Base-by-base conservation (phyloP, 2,888 invertebrate genomes). In the Acanthoscelides obtectus region DNA sequence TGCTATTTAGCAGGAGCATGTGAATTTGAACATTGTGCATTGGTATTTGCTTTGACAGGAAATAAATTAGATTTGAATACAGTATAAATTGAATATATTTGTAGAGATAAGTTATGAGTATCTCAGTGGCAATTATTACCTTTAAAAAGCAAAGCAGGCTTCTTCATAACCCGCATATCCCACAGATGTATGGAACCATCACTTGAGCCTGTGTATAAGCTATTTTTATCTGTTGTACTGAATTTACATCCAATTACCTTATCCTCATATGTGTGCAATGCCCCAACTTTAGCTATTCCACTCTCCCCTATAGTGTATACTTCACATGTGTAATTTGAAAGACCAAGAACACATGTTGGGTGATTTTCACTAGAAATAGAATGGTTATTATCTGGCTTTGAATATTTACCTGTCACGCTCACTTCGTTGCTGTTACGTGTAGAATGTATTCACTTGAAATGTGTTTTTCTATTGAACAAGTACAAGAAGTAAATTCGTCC, bases 131-230 rank as follows among this genome's bases (percentile, higher is more conserved):
- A 65, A 22, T n/a, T 19, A 22, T 66, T 72, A 77, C 78, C 77
- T 72, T 22, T 70, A 75, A 79, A 81, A 64, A 72, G 70, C 68
- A 73, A 19, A 66, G 70, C 72, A 68, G 73, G 69, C 64, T 86
- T 85, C 67, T 85, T 87, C 71, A 88, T 86, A 0, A 86, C 84
- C 79, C 93, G 84, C 0, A 90, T 85, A 82, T 93, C 93, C 88
- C 90, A 92, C 69, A 90, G 80, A 78, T 88, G 89, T 27, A 92
- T 85, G 22, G 82, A 76, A 0, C 91, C 90, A 81, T 90, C 88
- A 66, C 84, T 83, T 0, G 88, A 89, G 0, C 88, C 87, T 0
- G 89, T 88, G 79, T 90, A 92, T 22, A 92, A 77, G 67, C 90
- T 83, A 80, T 90, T 85, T 69, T 87, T 88, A 70, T 90, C 88